Base-by-base conservation (phyloP, 1,140 invertebrate species). In the Nasonia longicornis region DNA sequence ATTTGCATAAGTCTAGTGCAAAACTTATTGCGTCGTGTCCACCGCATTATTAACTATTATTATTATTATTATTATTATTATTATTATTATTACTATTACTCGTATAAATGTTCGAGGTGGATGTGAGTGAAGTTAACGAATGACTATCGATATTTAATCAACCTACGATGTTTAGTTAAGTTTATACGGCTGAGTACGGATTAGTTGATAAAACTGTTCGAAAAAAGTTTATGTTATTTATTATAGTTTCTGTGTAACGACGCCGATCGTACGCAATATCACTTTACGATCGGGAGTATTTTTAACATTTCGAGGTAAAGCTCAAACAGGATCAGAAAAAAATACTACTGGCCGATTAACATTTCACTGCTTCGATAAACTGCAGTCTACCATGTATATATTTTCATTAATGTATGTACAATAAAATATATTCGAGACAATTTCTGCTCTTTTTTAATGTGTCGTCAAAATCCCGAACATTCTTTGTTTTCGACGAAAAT, bases 361-460 rank as follows among this genome's bases (percentile, higher is more conserved):
- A 70, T 35, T 73, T 88, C 87, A 88, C 88, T 88, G 90, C 87
- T 90, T 90, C 87, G 85, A 90, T 85, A 87, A 90, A 87, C 87
- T 87, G 87, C 89, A 89, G 88, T 90, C 86, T 90, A 90, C 87
- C 89, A 89, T 91, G 90, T 90, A 91, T 90, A 91, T 90, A 91
- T 91, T 91, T 91, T 91, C 89, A 90, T 90, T 88, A 91, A 89
- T 91, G 88, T 91, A 89, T 90, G 88, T 90, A 90, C 85, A 90
- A 86, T 76, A 86, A 87, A 67, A 85, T 88, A 88, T 87, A 88
- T 88, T 88, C 87, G 85, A 88, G 83, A 87, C 29, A 70, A 81
- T 42, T 42, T 42, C 38, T 42, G 38, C 38, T 26, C 26, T 26
- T 26, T 26, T 26, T 26, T 26, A 26, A 26, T 26, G 26, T 26